These are phyloP conservation scores for Drosophila fuyamai DNA, from an alignment of 1,140 invertebrate genomes.

Conservation along the genomic window DNA sequence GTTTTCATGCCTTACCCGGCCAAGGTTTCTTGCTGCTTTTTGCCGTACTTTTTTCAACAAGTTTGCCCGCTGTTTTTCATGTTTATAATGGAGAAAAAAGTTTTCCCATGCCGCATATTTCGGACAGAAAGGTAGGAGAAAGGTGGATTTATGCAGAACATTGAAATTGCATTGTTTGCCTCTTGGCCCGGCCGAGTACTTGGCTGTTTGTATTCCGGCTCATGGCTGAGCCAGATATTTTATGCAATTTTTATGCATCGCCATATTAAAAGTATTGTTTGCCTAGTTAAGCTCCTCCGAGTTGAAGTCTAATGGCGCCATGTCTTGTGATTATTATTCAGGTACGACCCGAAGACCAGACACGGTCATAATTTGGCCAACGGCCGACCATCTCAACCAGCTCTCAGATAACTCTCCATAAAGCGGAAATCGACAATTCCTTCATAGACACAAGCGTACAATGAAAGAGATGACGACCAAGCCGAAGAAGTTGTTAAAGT, in stretches of 20 bases:
- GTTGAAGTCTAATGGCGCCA: conserved; percentile 58
- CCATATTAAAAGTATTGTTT: conserved; percentile 72
- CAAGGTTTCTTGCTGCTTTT: conserved; percentile 68
- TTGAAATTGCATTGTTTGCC: conserved; percentile 76
- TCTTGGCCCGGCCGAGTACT: conserved; percentile 62
- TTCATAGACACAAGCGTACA: conserved; percentile 27
- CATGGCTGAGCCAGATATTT: conserved; percentile 55
- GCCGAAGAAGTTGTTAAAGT: conserved; percentile 71
- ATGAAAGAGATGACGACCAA: conserved; percentile 38
- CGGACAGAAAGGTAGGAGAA: not conserved
- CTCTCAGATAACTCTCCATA: conserved; percentile 27
- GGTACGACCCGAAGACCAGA: conserved; percentile 19
- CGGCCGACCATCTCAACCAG: conserved; percentile 20
- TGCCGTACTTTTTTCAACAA: conserved; percentile 63
- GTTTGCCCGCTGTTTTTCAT: conserved; percentile 70
- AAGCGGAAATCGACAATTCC: conserved; percentile 64
- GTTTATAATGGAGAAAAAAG: conserved; percentile 37
- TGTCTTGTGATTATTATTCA: conserved; percentile 62
- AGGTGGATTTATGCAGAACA: conserved; percentile 24
- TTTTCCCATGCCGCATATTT: conserved; percentile 70
- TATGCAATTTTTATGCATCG: conserved; percentile 70
- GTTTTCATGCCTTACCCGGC: conserved; percentile 66
- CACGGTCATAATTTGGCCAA: conserved; percentile 37
- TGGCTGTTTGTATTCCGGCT: conserved; percentile 74
- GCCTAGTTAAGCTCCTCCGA: conserved; percentile 67